Evolutionary conservation across 2,797 vertebrate genomes (phyloP).

Genomic region (Anomalospiza imberbis): DNA sequence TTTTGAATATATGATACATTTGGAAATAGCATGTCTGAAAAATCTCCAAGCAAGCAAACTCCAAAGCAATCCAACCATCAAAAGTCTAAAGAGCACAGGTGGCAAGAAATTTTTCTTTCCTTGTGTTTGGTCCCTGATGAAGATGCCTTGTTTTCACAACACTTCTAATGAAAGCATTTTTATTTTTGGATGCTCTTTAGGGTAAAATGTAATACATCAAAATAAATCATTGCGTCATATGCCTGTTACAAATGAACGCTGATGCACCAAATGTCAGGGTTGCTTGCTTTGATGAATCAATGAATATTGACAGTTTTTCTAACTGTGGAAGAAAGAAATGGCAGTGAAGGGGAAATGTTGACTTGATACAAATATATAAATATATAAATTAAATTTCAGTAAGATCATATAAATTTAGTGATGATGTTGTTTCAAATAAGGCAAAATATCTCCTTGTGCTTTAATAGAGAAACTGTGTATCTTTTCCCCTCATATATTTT

Average conservation of each 20-base stretch:
- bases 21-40: not conserved
- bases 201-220: not conserved
- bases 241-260: not conserved
- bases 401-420: not conserved
- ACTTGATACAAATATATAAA: not conserved
- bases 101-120: not conserved
- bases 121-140: not conserved
- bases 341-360: not conserved
- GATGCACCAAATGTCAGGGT: not conserved
- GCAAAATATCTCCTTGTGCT: not conserved
- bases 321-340: not conserved
- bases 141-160: conserved; percentile 5
- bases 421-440: not conserved
- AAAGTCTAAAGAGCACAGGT: not conserved
- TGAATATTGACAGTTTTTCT: not conserved
- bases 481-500: not conserved
- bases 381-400: not conserved
- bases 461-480: not conserved
- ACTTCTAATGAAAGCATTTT: not conserved
- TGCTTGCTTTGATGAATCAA: not conserved
- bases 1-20: not conserved
- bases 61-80: not conserved
- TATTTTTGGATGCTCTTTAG: conserved; percentile 8
- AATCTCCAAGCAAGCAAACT: not conserved
- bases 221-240: not conserved